Evolutionary conservation across 2,113 vertebrate species (phyloP).

Genomic region (Bungarus multicinctus): DNA sequence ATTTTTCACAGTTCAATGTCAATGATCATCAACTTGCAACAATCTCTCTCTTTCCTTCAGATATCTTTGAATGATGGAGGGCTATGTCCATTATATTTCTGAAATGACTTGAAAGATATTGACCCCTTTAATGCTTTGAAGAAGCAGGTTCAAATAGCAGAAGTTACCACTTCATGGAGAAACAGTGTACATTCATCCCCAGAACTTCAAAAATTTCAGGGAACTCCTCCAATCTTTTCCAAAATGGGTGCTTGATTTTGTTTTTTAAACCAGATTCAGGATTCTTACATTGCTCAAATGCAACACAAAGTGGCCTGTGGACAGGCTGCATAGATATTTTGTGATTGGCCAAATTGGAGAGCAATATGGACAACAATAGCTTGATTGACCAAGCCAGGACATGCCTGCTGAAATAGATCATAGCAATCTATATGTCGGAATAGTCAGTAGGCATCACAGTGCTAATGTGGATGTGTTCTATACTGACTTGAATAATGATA

Average conservation of each 20-base stretch:
- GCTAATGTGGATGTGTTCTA: not conserved
- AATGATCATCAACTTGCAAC: not conserved
- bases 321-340: not conserved
- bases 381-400: not conserved
- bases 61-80: not conserved
- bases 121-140: not conserved
- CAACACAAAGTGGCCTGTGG: not conserved
- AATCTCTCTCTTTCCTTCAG: not conserved
- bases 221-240: not conserved
- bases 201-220: not conserved
- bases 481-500: not conserved
- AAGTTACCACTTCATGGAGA: not conserved
- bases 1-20: not conserved
- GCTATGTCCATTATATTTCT: not conserved
- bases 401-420: not conserved
- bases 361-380: not conserved
- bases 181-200: not conserved
- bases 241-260: not conserved
- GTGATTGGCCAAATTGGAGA: not conserved
- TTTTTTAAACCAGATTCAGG: not conserved
- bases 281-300: not conserved
- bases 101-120: not conserved
- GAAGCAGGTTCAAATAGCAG: not conserved
- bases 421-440: not conserved
- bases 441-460: not conserved